Evolutionary conservation across 2,888 invertebrate species (phyloP).

Genomic region (Lithophane socia): DNA sequence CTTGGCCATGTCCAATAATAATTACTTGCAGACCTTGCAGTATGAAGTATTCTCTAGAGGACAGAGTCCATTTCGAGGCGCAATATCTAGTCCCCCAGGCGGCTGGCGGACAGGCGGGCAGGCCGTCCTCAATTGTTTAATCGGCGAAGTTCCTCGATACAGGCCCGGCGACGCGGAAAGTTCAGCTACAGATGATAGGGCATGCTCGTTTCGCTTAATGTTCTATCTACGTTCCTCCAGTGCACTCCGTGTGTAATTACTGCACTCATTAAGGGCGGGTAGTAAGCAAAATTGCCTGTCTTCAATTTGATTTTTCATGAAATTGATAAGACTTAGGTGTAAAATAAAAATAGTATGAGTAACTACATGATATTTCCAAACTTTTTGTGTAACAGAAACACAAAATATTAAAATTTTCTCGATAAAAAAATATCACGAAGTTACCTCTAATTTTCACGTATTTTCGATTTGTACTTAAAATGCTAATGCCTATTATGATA

Average conservation of each 20-base stretch:
- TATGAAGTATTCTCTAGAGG: conserved; percentile 55
- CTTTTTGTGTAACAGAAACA: too few species aligned
- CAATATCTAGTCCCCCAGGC: conserved; percentile 76
- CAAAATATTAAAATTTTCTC: too few species aligned
- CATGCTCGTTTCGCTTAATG: conserved; percentile 81
- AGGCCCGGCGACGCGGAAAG: conserved; percentile 80
- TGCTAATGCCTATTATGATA: too few species aligned
- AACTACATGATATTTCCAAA: too few species aligned
- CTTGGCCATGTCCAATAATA: conserved; percentile 49
- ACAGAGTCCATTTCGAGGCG: conserved; percentile 67
- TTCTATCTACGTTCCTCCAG: conserved; percentile 73
- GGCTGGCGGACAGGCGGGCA: conserved; percentile 50
- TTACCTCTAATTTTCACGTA: too few species aligned
- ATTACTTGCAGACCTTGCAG: conserved; percentile 49
- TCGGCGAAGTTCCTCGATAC: conserved; percentile 84
- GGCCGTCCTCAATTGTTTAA: conserved; percentile 82
- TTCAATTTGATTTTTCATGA: too few species aligned
- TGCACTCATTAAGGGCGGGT: conserved; percentile 70
- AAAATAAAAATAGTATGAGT: too few species aligned
- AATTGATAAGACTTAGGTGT: too few species aligned
- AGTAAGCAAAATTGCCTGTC: too few species aligned
- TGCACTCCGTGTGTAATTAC: conserved; percentile 76
- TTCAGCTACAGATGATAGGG: conserved; percentile 80
- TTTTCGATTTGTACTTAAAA: too few species aligned
- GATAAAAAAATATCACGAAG: too few species aligned